Base-by-base conservation (phyloP, 2,113 vertebrate species). In the Sorex araneus region DNA sequence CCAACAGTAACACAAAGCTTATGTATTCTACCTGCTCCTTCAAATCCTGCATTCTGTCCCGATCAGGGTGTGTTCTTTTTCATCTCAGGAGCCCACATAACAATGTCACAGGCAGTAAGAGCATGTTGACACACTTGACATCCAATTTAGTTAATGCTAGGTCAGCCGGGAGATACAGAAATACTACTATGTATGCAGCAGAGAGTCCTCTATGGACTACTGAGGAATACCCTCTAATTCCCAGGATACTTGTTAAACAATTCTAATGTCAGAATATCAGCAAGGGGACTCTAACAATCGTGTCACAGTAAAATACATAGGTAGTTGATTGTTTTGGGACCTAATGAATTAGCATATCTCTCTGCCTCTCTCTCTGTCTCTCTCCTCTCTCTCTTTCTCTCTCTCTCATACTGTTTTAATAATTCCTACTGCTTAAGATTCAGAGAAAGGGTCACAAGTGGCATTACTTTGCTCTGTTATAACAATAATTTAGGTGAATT, bases 121-220 rank as follows among this genome's bases (percentile, higher is more conserved):
- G 63, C 43, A 83, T n/a, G 90, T 47, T 94, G 94, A 95, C 71
- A 89, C 0, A 82, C 27, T 64, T 96, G 95, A 95, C 89, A 96
- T 87, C 34, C 93, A 97, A 94, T 97, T 94, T 96, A 89, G 54
- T 94, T 97, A 95, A 93, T 90, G 88, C 28, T 93, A 34, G 54
- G 93, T 95, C 92, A 95, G 43, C 18, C 30, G 70, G 21, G 93
- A 96, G 89, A 30, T 4, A 0, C 73, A 66, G 27, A 87, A 21
- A n/a, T 30, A 27, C 50, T 83, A 28, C 3, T 21, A 36, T 34
- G 32, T 47, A 69, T 94, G 84, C 83, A 43, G 83, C 64, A 66
- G 66, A 45, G 60, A 91, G 87, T 25, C 40, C 7, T 60, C 1
- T 66, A 7, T 43, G 8, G 60, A 77, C 87, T 92, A 30, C 64